Evolutionary conservation across 2,113 vertebrate species (phyloP).

Genomic region (Pangasianodon gigas): DNA sequence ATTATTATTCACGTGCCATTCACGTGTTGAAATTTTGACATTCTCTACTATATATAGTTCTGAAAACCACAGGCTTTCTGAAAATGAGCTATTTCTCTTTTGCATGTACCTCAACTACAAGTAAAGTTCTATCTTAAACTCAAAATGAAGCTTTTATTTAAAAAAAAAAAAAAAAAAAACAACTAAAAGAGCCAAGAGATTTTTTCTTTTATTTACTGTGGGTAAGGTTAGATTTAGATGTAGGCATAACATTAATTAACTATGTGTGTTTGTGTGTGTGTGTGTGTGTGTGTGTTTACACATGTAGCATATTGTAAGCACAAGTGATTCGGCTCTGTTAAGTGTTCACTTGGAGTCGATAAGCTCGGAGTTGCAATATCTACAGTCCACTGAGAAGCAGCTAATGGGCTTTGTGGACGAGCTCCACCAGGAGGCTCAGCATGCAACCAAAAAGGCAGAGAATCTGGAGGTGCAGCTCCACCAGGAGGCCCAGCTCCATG

Average conservation of each 20-base stretch:
- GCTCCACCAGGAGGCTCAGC: conserved; percentile 62
- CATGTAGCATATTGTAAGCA: conserved; percentile 60
- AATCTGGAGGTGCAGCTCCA: conserved; percentile 60
- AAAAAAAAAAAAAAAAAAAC: no score
- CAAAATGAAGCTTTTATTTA: neutral
- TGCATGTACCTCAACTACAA: no score
- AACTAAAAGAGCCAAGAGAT: neutral
- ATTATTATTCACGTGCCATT: no score
- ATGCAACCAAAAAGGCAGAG: conserved; percentile 42
- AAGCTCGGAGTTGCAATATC: conserved; percentile 54
- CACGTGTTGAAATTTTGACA: no score
- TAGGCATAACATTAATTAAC: neutral
- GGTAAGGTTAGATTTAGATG: neutral
- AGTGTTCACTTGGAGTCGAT: conserved; percentile 67
- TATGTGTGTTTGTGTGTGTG: neutral
- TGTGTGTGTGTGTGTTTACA: neutral
- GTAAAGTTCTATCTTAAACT: neutral
- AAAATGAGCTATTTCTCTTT: neutral
- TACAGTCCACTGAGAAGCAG: conserved; percentile 67
- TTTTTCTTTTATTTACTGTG: neutral
- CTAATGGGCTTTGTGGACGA: conserved; percentile 67
- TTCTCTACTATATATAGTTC: neutral
- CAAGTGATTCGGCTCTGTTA: conserved; percentile 58
- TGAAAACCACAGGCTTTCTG: neutral
- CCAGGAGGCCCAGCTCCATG: conserved; percentile 52